A percentile compares a stretch with the other conserved stretches of the same genome.
phyloP scores from a whole-genome alignment of 1,140 invertebrate genomes.

The Caenorhabditis inopinata region DNA sequence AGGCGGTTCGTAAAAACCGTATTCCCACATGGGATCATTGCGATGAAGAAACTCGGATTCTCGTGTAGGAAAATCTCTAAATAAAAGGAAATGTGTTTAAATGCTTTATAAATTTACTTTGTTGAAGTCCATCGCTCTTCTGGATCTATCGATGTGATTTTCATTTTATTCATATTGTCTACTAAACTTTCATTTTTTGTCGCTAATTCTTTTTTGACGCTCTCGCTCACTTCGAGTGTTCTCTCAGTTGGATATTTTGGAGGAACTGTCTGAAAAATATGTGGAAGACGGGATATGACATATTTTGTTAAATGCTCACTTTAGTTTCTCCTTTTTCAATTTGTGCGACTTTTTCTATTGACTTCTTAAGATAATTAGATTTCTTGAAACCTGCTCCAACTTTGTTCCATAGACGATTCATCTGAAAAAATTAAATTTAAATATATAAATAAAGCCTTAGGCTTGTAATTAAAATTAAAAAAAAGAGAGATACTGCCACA shows the following conservation, averaged over 20 bases:
- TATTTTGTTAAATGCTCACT: background rate
- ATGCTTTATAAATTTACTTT: conserved; percentile 8
- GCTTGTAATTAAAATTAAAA: too few species aligned
- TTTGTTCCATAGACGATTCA: conserved; percentile 9
- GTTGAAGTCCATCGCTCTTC: conserved; percentile 40
- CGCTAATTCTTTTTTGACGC: conserved; percentile 47
- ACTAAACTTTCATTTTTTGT: conserved; percentile 52
- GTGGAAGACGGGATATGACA: background rate
- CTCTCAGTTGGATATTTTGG: conserved; percentile 18
- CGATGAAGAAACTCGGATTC: conserved; percentile 45
- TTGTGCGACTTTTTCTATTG: background rate
- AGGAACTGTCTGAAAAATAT: background rate
- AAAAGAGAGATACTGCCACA: too few species aligned
- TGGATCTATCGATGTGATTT: conserved; percentile 52
- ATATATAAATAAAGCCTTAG: too few species aligned
- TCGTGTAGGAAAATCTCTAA: conserved; percentile 48
- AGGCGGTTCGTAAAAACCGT: conserved; percentile 50
- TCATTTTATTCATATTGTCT: conserved; percentile 54
- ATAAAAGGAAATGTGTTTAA: background rate
- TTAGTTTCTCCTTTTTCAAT: conserved; percentile 27
- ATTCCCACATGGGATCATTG: conserved; percentile 50
- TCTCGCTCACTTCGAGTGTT: background rate
- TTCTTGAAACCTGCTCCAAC: background rate
- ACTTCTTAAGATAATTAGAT: background rate
- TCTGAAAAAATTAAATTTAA: too few species aligned